These are phyloP conservation scores for Sinohyriopsis cumingii DNA, from an alignment of 2,888 invertebrate genomes.

Conservation along the genomic window DNA sequence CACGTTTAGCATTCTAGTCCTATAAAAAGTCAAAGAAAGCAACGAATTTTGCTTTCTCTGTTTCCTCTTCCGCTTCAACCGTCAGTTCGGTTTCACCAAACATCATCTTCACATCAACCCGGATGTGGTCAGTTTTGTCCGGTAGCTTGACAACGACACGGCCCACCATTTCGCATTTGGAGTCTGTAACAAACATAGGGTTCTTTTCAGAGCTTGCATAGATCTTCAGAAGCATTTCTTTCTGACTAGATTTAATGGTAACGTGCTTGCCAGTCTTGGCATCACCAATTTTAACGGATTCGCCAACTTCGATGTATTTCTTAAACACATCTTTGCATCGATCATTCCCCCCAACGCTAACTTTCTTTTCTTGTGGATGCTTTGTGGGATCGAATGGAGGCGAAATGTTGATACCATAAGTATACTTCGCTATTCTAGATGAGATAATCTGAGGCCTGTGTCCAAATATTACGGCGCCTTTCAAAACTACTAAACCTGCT, in stretches of 20 bases:
- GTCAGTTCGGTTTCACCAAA: constrained; percentile 47
- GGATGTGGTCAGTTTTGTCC: constrained; percentile 31
- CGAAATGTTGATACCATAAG: constrained; percentile 31
- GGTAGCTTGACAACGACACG: constrained; percentile 39
- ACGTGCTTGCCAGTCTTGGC: constrained; percentile 34
- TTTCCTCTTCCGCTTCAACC: constrained; percentile 38
- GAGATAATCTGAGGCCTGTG: constrained; percentile 25
- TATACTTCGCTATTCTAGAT: constrained; percentile 33
- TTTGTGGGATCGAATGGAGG: constrained; percentile 20
- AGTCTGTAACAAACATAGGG: constrained; percentile 42
- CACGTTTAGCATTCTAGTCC: too few relatives aligned
- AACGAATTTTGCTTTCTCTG: constrained; percentile 21
- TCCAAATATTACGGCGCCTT: constrained; percentile 40
- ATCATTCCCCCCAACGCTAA: constrained; percentile 29
- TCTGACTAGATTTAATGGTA: constrained; percentile 35
- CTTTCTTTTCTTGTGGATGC: constrained; percentile 24
- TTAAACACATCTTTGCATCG: constrained; percentile 44
- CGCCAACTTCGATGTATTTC: constrained; percentile 37
- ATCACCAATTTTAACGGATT: constrained; percentile 31
- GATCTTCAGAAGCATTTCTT: constrained; percentile 43
- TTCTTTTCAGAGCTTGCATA: constrained; percentile 31
- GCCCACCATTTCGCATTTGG: constrained; percentile 36
- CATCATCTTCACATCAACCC: constrained; percentile 46
- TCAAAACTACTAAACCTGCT: constrained; percentile 33
- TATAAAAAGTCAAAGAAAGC: constrained; percentile 45